These are phyloP conservation scores for Malurus splendens DNA, from an alignment of 2,797 vertebrate species.

Conservation along the genomic window DNA sequence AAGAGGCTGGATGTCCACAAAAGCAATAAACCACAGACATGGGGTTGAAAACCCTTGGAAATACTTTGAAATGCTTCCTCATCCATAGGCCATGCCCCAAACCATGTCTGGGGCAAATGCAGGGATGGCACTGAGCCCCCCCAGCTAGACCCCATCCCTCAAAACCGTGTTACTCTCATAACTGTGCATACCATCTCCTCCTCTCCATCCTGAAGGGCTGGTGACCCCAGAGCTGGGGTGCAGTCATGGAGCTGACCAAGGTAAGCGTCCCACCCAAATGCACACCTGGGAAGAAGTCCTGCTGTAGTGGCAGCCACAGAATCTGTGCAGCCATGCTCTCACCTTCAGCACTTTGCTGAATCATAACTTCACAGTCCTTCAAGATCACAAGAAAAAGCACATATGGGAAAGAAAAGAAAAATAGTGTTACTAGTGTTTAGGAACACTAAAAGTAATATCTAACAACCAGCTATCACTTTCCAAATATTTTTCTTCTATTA, in stretches of 20 bases:
- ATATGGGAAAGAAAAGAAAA: conserved; percentile 11
- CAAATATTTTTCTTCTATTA: conserved; percentile 61
- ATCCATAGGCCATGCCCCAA: neutral
- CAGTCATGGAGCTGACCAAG: neutral
- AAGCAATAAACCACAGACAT: neutral
- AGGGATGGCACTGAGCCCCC: fast-evolving
- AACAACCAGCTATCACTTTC: conserved; percentile 53
- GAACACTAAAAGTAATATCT: conserved; percentile 41
- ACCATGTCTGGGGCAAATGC: fast-evolving
- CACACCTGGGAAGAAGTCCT: fast-evolving
- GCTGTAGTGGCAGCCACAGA: fast-evolving
- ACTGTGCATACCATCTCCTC: fast-evolving
- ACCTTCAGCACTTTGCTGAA: neutral
- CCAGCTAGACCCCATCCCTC: neutral
- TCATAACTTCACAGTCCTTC: neutral
- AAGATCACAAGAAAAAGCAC: neutral
- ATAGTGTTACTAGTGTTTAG: neutral
- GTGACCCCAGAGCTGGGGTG: neutral
- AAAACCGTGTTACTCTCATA: neutral
- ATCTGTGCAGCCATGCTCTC: fast-evolving
- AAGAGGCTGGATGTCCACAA: neutral
- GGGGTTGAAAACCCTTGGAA: neutral
- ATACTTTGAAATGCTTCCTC: neutral
- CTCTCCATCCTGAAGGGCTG: neutral
- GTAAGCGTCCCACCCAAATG: neutral